Percentiles rank a stretch among this genome's conserved stretches.
These are phyloP conservation scores for human DNA, from an alignment of 2,113 vertebrate genomes.

Conservation along the genomic window GRCh38 chr1:210694501-210695000, in stretches of 20 bases:
- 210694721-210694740: background rate
- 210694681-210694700: background rate
- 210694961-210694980: background rate
- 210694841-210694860: background rate
- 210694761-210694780: background rate
- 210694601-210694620: background rate
- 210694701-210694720: background rate
- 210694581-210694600: background rate
- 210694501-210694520: accelerated
- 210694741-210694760: background rate
- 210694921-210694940: background rate
- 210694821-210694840: background rate
- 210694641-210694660: background rate
- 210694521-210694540: background rate
- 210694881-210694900: background rate
- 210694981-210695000: background rate
- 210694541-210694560: background rate
- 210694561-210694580: background rate
- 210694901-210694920: background rate
- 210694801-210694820: background rate
- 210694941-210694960: background rate
- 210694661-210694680: background rate
- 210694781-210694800: background rate
- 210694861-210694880: background rate
- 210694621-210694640: accelerated